Evolutionary conservation across 2,113 vertebrate genomes (phyloP), one percentile per base, ranked within the genome.

Genomic region (Oophaga pumilio): DNA sequence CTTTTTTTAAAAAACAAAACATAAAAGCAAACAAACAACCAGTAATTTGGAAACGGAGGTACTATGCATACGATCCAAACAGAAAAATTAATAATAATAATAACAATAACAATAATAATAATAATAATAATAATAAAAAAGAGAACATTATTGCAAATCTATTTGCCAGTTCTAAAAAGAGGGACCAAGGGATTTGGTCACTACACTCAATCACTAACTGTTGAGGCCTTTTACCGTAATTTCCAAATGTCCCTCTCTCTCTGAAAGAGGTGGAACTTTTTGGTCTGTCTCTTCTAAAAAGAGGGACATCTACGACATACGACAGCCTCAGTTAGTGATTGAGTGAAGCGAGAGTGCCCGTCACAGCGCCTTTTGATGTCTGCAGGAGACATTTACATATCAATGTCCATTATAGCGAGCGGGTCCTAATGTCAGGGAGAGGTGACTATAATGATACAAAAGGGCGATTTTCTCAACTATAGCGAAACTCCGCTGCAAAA

Each of bases 391-490:
- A 82, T 82, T 82, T 64, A 82, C 79, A 82, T 82, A 82, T 82
- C 79, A 82, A 82, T 82, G 79, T 22, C 57, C 79, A 64, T 82
- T 33, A 56, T 60, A 22, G 78, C 20, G 57, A 80, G 78, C 78
- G 11, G 33, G 71, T 74, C 78, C 26, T 81, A 33, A 18, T 81
- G 78, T 81, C 78, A 81, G 15, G 28, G 28, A 60, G 78, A 81
- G 57, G 78, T 81, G 57, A 17, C 15, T 60, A 17, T 49, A 43
- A 60, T 43, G 78, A 62, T 79, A 79, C 78, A 81, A 81, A 43
- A 81, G 78, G 78, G 8, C 20, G 57, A 81, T 81, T 81, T 81
- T 81, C 26, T 57, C 57, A 60, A 81, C 78, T 81, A 43, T 28
- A 62, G 24, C 22, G 24, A 26, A 49, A 82, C 79, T 64, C 26